These are phyloP conservation scores for Carabus problematicus DNA, from an alignment of 2,888 invertebrate genomes.

Conservation along the genomic window DNA sequence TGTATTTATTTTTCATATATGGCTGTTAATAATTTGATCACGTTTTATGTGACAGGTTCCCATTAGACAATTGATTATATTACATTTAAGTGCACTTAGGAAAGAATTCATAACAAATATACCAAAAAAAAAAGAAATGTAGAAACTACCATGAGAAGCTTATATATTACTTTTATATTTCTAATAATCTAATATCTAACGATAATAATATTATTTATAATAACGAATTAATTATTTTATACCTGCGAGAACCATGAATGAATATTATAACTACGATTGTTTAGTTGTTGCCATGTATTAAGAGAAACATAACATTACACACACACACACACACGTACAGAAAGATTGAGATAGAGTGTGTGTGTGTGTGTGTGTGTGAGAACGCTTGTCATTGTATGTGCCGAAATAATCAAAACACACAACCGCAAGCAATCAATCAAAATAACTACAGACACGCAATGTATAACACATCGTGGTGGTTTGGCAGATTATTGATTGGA, in stretches of 20 bases:
- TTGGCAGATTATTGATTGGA: neutral
- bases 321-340: too few relatives aligned
- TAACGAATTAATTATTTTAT: slow-evolving; percentile 35
- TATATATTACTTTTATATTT: slow-evolving; percentile 40
- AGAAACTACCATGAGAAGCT: slow-evolving; percentile 35
- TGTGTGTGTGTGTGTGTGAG: too few relatives aligned
- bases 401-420: too few relatives aligned
- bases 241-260: slow-evolving; percentile 14
- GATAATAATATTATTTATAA: slow-evolving; percentile 33
- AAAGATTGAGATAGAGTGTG: too few relatives aligned
- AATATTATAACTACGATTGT: too few relatives aligned
- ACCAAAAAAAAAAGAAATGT: slow-evolving; percentile 34
- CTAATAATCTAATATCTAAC: slow-evolving; percentile 13
- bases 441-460: too few relatives aligned
- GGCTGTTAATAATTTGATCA: slow-evolving; percentile 41
- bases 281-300: slow-evolving; percentile 1
- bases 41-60: slow-evolving; percentile 41
- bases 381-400: too few relatives aligned
- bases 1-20: slow-evolving; percentile 40
- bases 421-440: too few relatives aligned
- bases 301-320: neutral
- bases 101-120: slow-evolving; percentile 36
- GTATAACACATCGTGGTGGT: too few relatives aligned
- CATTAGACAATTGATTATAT: slow-evolving; percentile 46
- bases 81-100: slow-evolving; percentile 52